Conservation (phyloP, 2,113 vertebrate genomes). For the Phocoena sinus region DNA sequence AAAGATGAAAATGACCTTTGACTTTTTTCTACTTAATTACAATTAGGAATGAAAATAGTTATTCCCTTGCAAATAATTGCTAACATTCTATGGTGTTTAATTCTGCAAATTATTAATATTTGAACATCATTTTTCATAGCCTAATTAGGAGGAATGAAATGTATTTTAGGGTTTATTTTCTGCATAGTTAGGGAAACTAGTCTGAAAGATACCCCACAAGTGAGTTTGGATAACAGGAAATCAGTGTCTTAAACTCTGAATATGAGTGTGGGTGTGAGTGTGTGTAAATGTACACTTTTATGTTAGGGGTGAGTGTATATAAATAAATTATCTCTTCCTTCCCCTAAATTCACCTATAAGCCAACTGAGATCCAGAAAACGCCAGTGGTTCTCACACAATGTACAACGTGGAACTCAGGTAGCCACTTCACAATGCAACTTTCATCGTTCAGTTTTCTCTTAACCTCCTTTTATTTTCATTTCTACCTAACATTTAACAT, state of each 20-base stretch:
- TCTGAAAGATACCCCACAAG: background rate
- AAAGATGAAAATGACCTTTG: constrained; percentile 49
- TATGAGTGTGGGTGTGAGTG: background rate
- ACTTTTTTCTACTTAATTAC: constrained; percentile 6
- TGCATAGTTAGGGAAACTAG: background rate
- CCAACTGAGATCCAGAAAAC: background rate
- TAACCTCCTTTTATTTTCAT: background rate
- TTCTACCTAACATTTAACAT: background rate
- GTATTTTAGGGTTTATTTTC: background rate
- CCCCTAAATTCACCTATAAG: background rate
- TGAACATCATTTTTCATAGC: background rate
- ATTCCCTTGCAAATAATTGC: constrained; percentile 37
- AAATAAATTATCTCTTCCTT: background rate
- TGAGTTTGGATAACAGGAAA: background rate
- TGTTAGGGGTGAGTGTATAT: background rate
- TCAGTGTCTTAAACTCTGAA: background rate
- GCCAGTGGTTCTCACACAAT: background rate
- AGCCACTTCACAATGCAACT: background rate
- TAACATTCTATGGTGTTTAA: background rate
- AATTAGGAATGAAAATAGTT: constrained; percentile 36
- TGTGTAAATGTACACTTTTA: background rate
- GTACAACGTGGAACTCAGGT: background rate
- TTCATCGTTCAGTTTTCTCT: background rate
- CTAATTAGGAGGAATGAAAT: background rate
- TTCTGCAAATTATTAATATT: constrained; percentile 5